These are phyloP conservation scores for Pangasius mekongensis DNA, from an alignment of 2,797 vertebrate species.

Conservation along the genomic window DNA sequence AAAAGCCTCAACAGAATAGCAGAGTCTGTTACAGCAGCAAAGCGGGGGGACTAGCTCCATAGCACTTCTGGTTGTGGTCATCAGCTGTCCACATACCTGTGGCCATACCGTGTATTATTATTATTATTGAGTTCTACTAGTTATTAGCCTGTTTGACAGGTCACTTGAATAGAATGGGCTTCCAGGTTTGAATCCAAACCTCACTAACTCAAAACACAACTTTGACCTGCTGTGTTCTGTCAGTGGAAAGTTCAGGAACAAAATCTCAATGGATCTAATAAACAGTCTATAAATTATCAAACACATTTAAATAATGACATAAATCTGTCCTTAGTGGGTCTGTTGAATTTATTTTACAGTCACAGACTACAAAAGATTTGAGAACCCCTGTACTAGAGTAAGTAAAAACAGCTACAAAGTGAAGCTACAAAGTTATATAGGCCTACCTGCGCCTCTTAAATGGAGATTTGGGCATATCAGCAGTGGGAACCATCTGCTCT, in stretches of 20 bases:
- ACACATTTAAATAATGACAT: neutral
- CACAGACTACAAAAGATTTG: neutral
- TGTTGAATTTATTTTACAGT: neutral
- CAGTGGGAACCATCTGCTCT: conserved; percentile 98
- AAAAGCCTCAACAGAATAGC: neutral
- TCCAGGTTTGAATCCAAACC: neutral
- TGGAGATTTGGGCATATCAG: conserved; percentile 97
- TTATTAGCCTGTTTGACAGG: neutral
- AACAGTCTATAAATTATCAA: neutral
- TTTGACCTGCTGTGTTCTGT: neutral
- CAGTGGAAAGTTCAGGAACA: neutral
- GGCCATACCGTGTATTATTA: neutral
- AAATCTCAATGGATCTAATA: neutral
- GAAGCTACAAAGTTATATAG: neutral
- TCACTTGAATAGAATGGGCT: neutral
- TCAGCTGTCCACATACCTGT: neutral
- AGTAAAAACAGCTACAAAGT: neutral
- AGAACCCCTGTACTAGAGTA: neutral
- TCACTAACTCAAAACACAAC: neutral
- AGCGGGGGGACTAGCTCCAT: neutral
- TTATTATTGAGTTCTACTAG: neutral
- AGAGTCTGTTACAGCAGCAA: neutral
- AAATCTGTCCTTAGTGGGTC: neutral
- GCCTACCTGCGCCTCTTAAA: conserved; percentile 93
- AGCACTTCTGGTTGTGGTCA: neutral